phyloP scores from a whole-genome alignment of 2,113 vertebrate species.

The Delphinus delphis region DNA sequence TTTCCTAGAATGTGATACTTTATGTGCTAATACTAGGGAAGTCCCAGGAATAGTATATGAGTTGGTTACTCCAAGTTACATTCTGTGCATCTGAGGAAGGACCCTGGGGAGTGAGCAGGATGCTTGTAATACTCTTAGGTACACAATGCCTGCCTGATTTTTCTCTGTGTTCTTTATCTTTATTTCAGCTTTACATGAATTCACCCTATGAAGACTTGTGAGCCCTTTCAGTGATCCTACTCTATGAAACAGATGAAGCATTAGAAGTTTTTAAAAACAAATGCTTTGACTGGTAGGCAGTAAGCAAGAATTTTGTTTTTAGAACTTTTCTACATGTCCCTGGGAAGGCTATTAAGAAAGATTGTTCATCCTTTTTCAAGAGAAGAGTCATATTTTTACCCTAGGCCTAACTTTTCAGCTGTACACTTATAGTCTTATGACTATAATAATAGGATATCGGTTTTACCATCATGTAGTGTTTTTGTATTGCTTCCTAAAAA shows the following conservation, averaged over 20 bases:
- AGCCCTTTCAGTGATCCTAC: not conserved
- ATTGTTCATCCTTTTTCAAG: not conserved
- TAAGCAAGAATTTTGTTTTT: not conserved
- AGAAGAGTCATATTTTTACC: not conserved
- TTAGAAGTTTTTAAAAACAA: not conserved
- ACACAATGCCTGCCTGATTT: not conserved
- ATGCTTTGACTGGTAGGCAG: not conserved
- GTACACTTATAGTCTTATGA: not conserved
- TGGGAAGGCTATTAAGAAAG: not conserved
- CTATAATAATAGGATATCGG: not conserved
- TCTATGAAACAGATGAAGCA: fast-evolving
- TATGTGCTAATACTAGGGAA: not conserved
- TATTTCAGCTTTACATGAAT: not conserved
- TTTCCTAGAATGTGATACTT: not conserved
- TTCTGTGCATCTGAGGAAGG: no score
- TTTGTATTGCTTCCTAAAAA: not conserved
- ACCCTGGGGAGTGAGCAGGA: not conserved
- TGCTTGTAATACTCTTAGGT: not conserved
- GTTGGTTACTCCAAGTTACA: not conserved
- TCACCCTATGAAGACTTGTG: not conserved
- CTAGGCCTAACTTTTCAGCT: not conserved
- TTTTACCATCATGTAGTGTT: not conserved
- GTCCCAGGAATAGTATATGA: no score
- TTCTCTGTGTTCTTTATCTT: not conserved
- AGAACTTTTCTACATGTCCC: not conserved